Percentiles rank a stretch among this genome's conserved stretches.
phyloP scores from a whole-genome alignment of 2,888 invertebrate species.

The Enoplolaimus lenunculus region DNA sequence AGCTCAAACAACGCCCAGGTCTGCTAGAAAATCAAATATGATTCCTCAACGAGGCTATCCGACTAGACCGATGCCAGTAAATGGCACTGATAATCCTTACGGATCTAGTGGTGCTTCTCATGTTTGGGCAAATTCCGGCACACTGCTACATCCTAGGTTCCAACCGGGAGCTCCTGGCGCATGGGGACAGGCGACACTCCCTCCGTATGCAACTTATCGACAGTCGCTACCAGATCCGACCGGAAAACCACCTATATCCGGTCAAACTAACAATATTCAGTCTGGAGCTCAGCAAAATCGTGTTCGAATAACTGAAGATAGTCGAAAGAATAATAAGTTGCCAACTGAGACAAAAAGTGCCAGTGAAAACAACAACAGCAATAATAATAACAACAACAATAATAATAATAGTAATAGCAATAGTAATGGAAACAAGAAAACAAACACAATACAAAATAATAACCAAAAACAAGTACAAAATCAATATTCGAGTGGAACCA shows the following conservation, averaged over 20 bases:
- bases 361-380: background rate
- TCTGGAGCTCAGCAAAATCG: background rate
- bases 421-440: too few species aligned
- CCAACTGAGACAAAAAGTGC: background rate
- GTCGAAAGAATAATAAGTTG: background rate
- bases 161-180: too few species aligned
- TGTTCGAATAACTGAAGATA: background rate
- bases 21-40: too few species aligned
- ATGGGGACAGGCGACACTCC: too few species aligned
- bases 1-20: too few species aligned
- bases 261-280: background rate
- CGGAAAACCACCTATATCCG: too few species aligned
- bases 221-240: too few species aligned
- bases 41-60: background rate
- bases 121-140: background rate
- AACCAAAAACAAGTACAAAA: too few species aligned
- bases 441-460: too few species aligned
- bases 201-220: background rate
- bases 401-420: background rate
- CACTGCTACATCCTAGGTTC: too few species aligned
- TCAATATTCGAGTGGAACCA: background rate
- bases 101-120: background rate
- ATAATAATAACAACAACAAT: background rate
- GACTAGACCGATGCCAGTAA: background rate
- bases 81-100: background rate